phyloP scores from a whole-genome alignment of 2,888 invertebrate species.

The Lysandra coridon region DNA sequence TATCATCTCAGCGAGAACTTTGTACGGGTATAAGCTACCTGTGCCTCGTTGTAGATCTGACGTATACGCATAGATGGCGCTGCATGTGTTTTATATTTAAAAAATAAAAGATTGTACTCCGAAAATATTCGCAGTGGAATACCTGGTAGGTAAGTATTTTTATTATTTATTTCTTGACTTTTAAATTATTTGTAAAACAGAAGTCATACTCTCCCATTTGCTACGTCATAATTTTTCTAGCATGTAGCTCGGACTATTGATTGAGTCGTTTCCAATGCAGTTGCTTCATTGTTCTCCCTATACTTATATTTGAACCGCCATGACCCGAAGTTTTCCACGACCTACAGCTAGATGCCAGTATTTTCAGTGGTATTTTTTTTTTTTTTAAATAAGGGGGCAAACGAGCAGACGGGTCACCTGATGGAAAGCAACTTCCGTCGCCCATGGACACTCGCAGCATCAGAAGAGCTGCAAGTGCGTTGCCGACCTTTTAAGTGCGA shows the following conservation, averaged over 20 bases:
- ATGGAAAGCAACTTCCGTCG: too few relatives aligned
- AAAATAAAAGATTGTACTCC: background rate
- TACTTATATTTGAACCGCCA: background rate
- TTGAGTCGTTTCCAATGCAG: background rate
- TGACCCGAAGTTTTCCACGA: background rate
- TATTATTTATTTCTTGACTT: background rate
- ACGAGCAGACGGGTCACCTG: too few relatives aligned
- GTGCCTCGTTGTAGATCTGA: background rate
- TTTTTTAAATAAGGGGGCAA: too few relatives aligned
- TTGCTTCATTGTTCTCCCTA: background rate
- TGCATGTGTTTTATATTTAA: background rate
- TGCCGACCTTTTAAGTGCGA: too few relatives aligned
- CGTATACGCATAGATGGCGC: conserved; percentile 11
- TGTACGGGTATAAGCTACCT: background rate
- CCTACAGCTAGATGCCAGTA: background rate
- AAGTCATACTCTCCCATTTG: background rate
- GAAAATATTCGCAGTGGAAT: too few relatives aligned
- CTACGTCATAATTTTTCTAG: background rate
- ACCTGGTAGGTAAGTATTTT: background rate
- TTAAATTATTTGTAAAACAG: background rate
- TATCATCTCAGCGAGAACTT: background rate
- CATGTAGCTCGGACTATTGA: background rate
- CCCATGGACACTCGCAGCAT: too few relatives aligned
- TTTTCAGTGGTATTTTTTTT: background rate
- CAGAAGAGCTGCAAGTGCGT: too few relatives aligned